Percentiles rank a stretch among this genome's conserved stretches.
Conservation (phyloP, 1,140 invertebrate genomes). For the Zaprionus davidi region DNA sequence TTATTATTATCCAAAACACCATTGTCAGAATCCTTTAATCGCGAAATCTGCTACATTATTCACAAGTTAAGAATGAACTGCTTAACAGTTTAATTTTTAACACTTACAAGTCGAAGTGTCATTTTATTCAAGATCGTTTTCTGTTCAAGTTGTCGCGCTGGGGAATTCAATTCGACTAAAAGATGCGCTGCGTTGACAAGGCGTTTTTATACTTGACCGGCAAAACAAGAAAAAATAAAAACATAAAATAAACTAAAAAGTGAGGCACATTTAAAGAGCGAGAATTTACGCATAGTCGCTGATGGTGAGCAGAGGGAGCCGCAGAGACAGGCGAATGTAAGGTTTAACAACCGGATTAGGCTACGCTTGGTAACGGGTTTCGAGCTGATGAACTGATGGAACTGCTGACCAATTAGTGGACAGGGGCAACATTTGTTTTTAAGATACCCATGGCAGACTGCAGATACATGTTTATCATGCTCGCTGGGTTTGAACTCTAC, state of each 20-base stretch:
- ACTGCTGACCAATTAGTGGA: constrained; percentile 31
- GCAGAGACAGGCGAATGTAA: constrained; percentile 52
- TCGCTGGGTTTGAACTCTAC: constrained; percentile 30
- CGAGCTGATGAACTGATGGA: constrained; percentile 34
- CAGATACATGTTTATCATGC: constrained; percentile 10
- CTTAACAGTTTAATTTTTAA: constrained; percentile 9
- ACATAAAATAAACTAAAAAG: constrained; percentile 26
- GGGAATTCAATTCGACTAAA: constrained; percentile 67
- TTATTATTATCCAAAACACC: neutral
- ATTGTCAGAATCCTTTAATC: neutral
- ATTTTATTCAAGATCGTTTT: constrained; percentile 38
- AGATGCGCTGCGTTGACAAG: constrained; percentile 66
- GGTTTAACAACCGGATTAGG: constrained; percentile 81
- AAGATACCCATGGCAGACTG: constrained; percentile 12
- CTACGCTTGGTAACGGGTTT: constrained; percentile 46
- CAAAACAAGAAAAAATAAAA: neutral
- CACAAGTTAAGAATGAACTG: constrained; percentile 30
- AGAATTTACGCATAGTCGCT: constrained; percentile 52
- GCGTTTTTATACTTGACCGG: constrained; percentile 59
- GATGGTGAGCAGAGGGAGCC: neutral
- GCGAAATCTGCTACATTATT: neutral
- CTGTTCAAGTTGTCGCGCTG: constrained; percentile 44
- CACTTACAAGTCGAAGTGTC: constrained; percentile 64
- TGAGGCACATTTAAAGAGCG: constrained; percentile 46
- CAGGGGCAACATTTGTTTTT: constrained; percentile 28